Conservation (phyloP, 2,888 invertebrate genomes). For the Nephrotoma appendiculata region DNA sequence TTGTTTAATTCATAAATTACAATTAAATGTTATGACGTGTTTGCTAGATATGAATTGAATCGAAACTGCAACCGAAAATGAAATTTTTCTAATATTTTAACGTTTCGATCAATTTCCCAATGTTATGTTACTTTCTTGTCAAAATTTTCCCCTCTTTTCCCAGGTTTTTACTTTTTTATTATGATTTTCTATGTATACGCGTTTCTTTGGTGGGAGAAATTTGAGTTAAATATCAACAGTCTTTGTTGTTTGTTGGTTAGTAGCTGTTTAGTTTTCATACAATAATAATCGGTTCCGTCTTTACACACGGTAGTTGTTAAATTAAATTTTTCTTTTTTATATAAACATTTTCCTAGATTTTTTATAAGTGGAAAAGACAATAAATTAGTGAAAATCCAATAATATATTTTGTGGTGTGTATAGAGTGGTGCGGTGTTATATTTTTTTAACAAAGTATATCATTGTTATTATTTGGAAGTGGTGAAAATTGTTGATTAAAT, state of each 20-base stretch:
- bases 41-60: background rate
- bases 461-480: background rate
- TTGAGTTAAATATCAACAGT: background rate
- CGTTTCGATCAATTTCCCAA: background rate
- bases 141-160: background rate
- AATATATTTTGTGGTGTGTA: background rate
- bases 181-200: background rate
- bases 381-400: background rate
- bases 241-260: background rate
- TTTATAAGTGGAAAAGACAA: background rate
- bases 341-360: background rate
- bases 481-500: background rate
- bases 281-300: background rate
- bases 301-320: background rate
- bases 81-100: background rate
- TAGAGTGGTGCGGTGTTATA: background rate
- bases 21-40: background rate
- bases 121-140: background rate
- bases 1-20: background rate
- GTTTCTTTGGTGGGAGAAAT: background rate
- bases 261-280: constrained; percentile 1
- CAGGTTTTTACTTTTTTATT: background rate
- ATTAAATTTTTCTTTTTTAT: background rate
- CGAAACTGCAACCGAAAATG: background rate
- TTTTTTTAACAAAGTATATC: background rate